Evolutionary conservation across 37 sponge, comb jelly and placozoan species (phyloP).

Genomic region (Chondrilla cf. caribensis): DNA sequence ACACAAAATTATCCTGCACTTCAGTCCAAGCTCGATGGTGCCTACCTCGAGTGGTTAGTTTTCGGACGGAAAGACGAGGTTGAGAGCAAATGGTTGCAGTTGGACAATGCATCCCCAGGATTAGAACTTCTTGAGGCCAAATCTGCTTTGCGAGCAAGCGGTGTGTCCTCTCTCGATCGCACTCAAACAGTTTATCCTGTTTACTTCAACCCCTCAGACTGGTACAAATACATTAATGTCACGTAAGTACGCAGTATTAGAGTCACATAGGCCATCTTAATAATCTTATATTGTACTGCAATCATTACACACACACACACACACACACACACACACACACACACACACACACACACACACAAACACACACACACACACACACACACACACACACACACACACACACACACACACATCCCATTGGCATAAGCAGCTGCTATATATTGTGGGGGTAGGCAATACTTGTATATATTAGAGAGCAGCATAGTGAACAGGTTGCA

Average conservation of each 20-base stretch:
- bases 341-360: too few species aligned
- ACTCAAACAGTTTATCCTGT: slow-evolving; percentile 57
- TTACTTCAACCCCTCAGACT: slow-evolving; percentile 41
- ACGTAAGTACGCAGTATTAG: neutral
- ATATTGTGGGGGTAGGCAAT: too few species aligned
- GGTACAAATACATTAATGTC: slow-evolving; percentile 54
- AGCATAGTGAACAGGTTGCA: too few species aligned
- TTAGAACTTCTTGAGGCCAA: slow-evolving; percentile 33
- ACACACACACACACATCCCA: too few species aligned
- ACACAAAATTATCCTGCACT: slow-evolving; percentile 5
- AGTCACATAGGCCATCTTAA: too few species aligned
- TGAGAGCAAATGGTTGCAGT: slow-evolving; percentile 22
- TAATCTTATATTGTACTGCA: too few species aligned
- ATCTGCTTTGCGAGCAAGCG: slow-evolving; percentile 34
- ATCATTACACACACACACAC: too few species aligned
- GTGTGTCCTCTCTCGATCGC: slow-evolving; percentile 45
- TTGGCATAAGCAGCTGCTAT: too few species aligned
- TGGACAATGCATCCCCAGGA: slow-evolving; percentile 42
- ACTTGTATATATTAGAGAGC: too few species aligned
- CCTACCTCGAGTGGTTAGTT: slow-evolving; percentile 24
- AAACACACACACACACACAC: too few species aligned
- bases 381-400: too few species aligned
- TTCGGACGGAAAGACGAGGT: slow-evolving; percentile 52
- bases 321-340: too few species aligned
- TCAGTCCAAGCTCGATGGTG: slow-evolving; percentile 3